Conservation (phyloP, 2,113 vertebrate genomes). For the Mionectes macconnelli region DNA sequence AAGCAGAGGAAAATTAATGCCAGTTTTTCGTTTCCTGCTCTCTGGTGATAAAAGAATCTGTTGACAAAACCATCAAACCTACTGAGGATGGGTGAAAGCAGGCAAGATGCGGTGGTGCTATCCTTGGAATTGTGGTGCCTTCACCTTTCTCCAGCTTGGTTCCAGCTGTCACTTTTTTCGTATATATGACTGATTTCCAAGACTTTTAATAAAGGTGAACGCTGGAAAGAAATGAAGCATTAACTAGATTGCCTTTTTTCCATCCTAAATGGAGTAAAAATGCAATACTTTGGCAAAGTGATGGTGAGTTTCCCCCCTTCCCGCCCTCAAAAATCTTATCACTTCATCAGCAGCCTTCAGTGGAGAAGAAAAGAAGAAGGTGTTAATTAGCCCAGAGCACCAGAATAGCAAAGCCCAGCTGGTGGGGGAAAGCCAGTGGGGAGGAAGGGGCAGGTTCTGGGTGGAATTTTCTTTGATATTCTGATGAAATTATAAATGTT, state of each 20-base stretch:
- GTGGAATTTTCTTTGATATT: background rate
- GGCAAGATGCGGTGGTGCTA: no score
- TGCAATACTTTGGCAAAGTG: background rate
- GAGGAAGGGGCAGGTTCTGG: background rate
- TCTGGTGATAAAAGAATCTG: background rate
- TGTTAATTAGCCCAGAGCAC: background rate
- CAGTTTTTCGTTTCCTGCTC: rapidly evolving
- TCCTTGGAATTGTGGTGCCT: background rate
- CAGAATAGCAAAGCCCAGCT: background rate
- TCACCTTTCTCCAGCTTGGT: background rate
- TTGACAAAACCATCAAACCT: background rate
- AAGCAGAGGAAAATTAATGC: background rate
- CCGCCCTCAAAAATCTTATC: background rate
- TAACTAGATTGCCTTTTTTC: background rate
- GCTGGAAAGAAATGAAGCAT: background rate
- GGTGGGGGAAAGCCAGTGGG: background rate
- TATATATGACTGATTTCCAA: background rate
- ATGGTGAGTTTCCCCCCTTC: background rate
- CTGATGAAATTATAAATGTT: background rate
- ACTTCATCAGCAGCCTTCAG: background rate
- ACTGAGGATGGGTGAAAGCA: background rate
- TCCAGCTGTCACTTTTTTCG: background rate
- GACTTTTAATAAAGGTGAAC: background rate
- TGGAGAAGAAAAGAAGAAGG: background rate
- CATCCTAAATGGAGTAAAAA: background rate